Conservation (phyloP, 2,888 invertebrate genomes). For the Fissipunctia ypsillon region DNA sequence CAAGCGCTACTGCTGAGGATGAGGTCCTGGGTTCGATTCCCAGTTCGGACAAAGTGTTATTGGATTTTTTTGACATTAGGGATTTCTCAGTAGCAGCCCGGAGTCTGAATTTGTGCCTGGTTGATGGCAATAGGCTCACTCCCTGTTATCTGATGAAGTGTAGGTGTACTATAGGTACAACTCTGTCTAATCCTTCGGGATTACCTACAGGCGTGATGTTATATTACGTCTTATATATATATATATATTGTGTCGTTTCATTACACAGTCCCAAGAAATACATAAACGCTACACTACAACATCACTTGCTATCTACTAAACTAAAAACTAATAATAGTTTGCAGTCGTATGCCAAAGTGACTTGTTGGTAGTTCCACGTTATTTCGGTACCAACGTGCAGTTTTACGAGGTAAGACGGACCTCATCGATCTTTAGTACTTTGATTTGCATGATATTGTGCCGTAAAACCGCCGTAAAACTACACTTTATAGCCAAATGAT, state of each 20-base stretch:
- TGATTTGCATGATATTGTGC: constrained; percentile 69
- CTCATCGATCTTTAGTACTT: constrained; percentile 64
- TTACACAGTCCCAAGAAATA: background rate
- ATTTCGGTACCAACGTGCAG: constrained; percentile 32
- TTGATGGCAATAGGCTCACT: too few species aligned
- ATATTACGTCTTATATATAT: too few species aligned
- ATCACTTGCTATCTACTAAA: background rate
- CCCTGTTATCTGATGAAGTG: too few species aligned
- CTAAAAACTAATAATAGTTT: constrained; percentile 41
- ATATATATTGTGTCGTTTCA: background rate
- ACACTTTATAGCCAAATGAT: constrained; percentile 31
- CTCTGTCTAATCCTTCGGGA: too few species aligned
- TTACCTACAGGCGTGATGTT: too few species aligned
- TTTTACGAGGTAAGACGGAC: constrained; percentile 57
- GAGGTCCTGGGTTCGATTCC: too few species aligned
- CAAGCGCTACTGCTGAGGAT: too few species aligned
- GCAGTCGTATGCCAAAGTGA: constrained; percentile 35
- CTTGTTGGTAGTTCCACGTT: constrained; percentile 34
- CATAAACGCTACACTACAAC: background rate
- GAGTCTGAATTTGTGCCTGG: too few species aligned
- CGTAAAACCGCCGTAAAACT: constrained; percentile 67
- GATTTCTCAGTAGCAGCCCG: too few species aligned
- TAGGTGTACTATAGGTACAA: too few species aligned
- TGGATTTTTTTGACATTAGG: too few species aligned
- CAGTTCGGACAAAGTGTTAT: too few species aligned